Evolutionary conservation across 2,888 invertebrate species (phyloP), one percentile per base, ranked within the genome.

Genomic region (Erebia palarica): DNA sequence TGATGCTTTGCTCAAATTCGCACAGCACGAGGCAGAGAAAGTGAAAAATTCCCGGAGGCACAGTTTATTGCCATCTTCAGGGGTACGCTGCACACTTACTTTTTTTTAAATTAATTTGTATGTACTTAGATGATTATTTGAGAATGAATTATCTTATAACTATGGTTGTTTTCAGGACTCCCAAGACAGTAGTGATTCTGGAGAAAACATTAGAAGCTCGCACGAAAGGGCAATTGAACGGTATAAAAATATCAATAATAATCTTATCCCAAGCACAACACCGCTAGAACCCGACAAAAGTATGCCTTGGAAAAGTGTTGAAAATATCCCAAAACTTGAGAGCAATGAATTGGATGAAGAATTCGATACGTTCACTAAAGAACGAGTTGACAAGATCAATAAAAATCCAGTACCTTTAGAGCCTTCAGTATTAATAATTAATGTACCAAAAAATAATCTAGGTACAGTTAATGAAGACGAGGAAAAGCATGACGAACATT

Each of bases 1-100:
- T 83, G 98, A 98, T 84, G 97, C 98, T 1, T 90, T 98, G 70
- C 95, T 96, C 72, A 97, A 97, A 86, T 97, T 98, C 81, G 95
- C 95, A 74, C 95, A 95, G 42, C 96, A 97, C 81, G 97, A 97
- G 81, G 94, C 95, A 2, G 96, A 97, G 76, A 96, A 96, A 78
- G 84, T 85, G 0, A 80, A 87, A 65, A 86, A 86, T 71, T 86
- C 78, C 66, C 78, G 91, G 70, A 82, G 94, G 70, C 87, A 94
- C 81, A 87, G 91, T 75, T 76, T 93, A 1, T 75, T 93, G 76
- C 89, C 91, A 75, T 90, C 92, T n/a, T 85, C 86, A 75, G 90
- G 85, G 77, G 92, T 92, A 78, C 79, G 86, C 42, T 10, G n/a
- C 36, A 18, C 3, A 53, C 16, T 51, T 14, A 55, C 0, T 11